Evolutionary conservation across 2,797 vertebrate genomes (phyloP).

Genomic region (Enteromius anoplus): DNA sequence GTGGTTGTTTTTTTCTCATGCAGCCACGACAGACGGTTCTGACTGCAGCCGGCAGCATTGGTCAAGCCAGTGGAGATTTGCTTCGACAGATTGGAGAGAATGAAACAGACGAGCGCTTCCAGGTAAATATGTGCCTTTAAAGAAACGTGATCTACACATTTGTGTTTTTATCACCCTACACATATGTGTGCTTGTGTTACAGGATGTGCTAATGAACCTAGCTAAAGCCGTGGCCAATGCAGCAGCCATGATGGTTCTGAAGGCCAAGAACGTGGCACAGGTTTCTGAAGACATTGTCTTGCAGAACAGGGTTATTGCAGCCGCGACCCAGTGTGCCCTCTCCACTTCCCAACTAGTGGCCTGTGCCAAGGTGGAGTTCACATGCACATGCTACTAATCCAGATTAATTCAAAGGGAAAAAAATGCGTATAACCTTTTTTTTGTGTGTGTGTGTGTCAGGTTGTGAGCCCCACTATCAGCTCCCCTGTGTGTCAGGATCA

Average conservation of each 20-base stretch:
- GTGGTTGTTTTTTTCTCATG: constrained; percentile 9
- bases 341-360: constrained; percentile 98
- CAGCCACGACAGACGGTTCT: constrained; percentile 96
- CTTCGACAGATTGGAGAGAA: constrained; percentile 95
- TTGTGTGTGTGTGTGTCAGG: constrained; percentile 70
- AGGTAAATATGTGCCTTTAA: constrained; percentile 73
- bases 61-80: constrained; percentile 95
- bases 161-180: constrained; percentile 23
- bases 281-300: constrained; percentile 90
- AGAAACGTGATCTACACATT: background rate
- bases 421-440: background rate
- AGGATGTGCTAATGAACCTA: constrained; percentile 97
- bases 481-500: constrained; percentile 98
- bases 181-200: constrained; percentile 17
- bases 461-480: constrained; percentile 97
- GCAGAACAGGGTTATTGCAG: constrained; percentile 97
- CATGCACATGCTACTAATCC: background rate
- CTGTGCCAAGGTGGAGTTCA: constrained; percentile 88
- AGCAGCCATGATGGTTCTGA: constrained; percentile 96
- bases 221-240: constrained; percentile 98
- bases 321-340: constrained; percentile 95
- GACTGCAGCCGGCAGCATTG: constrained; percentile 95
- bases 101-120: constrained; percentile 96
- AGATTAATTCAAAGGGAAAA: background rate
- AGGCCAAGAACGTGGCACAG: constrained; percentile 97